Evolutionary conservation across 2,888 invertebrate species (phyloP).

Genomic region (Apotomis turbidana): DNA sequence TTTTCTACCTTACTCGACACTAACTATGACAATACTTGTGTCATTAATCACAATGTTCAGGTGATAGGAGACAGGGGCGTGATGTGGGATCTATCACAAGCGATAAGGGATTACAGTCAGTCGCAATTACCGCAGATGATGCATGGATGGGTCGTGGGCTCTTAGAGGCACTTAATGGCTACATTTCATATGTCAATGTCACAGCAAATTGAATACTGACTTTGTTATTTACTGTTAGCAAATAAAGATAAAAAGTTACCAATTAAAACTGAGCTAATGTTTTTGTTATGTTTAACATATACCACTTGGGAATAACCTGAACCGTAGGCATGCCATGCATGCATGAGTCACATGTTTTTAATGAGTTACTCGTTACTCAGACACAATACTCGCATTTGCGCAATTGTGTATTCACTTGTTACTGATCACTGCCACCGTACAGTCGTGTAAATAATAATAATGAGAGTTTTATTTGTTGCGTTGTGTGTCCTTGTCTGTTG

Average conservation of each 20-base stretch:
- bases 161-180: conserved; percentile 35
- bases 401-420: conserved; percentile 9
- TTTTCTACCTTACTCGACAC: conserved; percentile 48
- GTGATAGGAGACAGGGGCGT: conserved; percentile 55
- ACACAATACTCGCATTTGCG: neutral
- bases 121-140: conserved; percentile 54
- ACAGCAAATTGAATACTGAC: conserved; percentile 13
- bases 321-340: neutral
- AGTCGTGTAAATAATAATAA: conserved; percentile 16
- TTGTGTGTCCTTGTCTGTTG: neutral
- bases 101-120: conserved; percentile 57
- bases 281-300: conserved; percentile 40
- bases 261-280: neutral
- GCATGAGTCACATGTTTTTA: conserved; percentile 21
- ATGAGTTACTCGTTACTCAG: conserved; percentile 8
- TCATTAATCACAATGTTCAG: conserved; percentile 60
- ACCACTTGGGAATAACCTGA: conserved; percentile 1
- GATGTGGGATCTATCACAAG: conserved; percentile 61
- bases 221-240: conserved; percentile 2
- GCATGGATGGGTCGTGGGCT: conserved; percentile 31
- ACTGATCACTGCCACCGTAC: neutral
- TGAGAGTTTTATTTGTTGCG: conserved; percentile 5
- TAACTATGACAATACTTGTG: conserved; percentile 48
- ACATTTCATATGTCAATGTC: conserved; percentile 37
- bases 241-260: neutral